Base-by-base conservation (phyloP, 2,797 vertebrate species). In the Silurus lanzhouensis region DNA sequence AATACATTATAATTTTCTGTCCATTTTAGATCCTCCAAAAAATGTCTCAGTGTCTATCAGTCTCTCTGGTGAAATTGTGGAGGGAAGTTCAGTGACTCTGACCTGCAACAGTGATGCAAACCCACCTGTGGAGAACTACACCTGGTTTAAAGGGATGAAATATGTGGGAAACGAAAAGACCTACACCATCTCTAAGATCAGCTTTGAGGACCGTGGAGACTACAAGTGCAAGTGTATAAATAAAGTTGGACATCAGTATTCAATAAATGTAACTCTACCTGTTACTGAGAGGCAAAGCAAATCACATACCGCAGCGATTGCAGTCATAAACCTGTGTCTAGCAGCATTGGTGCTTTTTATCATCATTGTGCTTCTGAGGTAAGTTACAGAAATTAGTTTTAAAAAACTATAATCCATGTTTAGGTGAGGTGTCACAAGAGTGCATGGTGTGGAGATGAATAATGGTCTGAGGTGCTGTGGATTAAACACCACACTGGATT, bases 41-140 rank as follows among this genome's bases (percentile, higher is more conserved):
- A 52, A 52, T 10, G 48, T 52, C 48, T 52, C 48, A 10, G 48
- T 52, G 48, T 52, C 48, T 10, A 52, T 52, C 48, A 52, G 48
- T 52, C 48, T 4, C 48, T 52, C 48, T 10, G 48, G 48, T 52
- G 48, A 52, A 4, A 9, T 52, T 10, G 10, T 52, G 48, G 48
- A 52, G 48, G 48, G 48, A 52, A 52, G 48, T 52, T 52, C 48
- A 52, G 48, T 52, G 8, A 52, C 46, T 89, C 85, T 89, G 74
- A 88, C 15, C 82, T 89, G 84, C 85, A 90, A 25, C 84, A 78
- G 85, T 75, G 89, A 91, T 77, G 90, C 90, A 74, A 89, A 91
- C 72, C 90, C 91, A 83, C 86, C 85, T 80, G 90, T 85, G 48
- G 0, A 68, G 13, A 83, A 1, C 25, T 88, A 89, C 60, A 86